Base-by-base conservation (phyloP, 2,797 vertebrate species). In the Premnoplex brunnescens region DNA sequence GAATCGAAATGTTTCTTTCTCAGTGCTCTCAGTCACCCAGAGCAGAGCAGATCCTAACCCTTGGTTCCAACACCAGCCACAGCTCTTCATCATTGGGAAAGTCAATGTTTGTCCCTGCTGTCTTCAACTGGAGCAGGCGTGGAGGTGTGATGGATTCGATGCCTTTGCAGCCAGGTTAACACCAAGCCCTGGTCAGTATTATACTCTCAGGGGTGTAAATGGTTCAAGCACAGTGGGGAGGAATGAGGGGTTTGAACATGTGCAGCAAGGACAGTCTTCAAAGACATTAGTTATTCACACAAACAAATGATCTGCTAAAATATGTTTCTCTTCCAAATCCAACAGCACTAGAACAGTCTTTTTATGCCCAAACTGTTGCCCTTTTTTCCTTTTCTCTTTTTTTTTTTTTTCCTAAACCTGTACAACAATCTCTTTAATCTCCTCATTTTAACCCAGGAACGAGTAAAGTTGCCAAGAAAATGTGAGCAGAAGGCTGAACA, bases 111-210 rank as follows among this genome's bases (percentile, higher is more conserved):
- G 54, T 36, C 26, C 67, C 17, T 7, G 2, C 12, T 58, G 14
- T 13, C 43, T 82, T 91, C 52, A 74, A 0, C 36, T 36, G 64
- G n/a, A 62, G 24, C n/a, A 39, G 24, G 13, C 0, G 0, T 4
- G 76, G 68, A 46, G 37, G 22, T 49, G 55, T 68, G 60, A 19
- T 56, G 49, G 49, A 5, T 12, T 43, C 0, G 2, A 12, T 28
- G 10, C 11, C 28, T 54, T 54, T 76, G 46, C 59, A 78, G 46
- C 19, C 28, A 20, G 48, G 44, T 30, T 52, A 58, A 19, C 1
- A 2, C 3, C 28, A 66, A 54, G 46, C 23, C 26, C 46, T 75
- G 63, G 55, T 54, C 15, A 36, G 14, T 32, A 59, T 44, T 48
- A 23, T 6, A 6, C 6, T 44, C 26, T 43, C 1, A 5, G 34